These are phyloP conservation scores for Melospiza georgiana DNA, from an alignment of 2,113 vertebrate genomes.

Conservation along the genomic window DNA sequence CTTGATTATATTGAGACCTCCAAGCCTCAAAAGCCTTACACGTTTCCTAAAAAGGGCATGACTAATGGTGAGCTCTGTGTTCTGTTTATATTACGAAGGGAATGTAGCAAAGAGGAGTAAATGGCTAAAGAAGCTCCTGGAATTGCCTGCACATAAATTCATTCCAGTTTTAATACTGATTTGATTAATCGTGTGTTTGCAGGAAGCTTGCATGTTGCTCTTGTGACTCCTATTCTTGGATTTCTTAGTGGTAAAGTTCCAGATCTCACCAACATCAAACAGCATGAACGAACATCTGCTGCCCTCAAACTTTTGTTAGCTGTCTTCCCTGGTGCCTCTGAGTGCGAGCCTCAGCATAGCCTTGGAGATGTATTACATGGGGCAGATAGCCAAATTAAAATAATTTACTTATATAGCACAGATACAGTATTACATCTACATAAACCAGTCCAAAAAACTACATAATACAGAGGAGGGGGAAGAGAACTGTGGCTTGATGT, in stretches of 20 bases:
- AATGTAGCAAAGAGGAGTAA: neutral
- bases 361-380: neutral
- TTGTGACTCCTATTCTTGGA: neutral
- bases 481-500: neutral
- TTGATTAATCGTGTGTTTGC: neutral
- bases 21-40: neutral
- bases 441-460: neutral
- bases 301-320: neutral
- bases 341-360: neutral
- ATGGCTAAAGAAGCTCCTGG: neutral
- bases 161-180: neutral
- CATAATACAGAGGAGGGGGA: neutral
- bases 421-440: neutral
- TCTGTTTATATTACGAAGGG: neutral
- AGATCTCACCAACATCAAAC: neutral
- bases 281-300: neutral
- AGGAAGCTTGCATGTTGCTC: neutral
- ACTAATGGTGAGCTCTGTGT: neutral
- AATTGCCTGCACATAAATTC: neutral
- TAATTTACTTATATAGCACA: conserved; percentile 21
- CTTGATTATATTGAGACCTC: neutral
- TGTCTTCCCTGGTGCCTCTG: neutral
- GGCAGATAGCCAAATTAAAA: conserved; percentile 54
- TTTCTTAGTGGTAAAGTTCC: conserved; percentile 25
- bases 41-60: neutral